Conservation (phyloP, 2,113 vertebrate genomes). For the Synodontis membranacea region DNA sequence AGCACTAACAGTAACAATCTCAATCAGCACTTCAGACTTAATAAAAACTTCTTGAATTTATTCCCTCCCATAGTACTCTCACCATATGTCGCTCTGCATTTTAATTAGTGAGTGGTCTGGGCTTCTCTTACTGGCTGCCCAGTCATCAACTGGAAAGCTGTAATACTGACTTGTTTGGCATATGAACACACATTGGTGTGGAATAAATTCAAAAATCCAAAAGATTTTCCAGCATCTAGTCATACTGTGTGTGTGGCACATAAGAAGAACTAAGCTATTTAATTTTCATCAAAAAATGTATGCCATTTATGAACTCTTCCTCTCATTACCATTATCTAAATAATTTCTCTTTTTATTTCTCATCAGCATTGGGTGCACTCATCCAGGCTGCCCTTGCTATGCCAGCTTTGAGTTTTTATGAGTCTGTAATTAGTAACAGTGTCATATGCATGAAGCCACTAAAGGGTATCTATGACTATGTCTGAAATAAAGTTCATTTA, state of each 20-base stretch:
- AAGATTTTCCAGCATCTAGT: conserved; percentile 19
- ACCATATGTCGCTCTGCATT: conserved; percentile 30
- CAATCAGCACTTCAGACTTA: neutral
- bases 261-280: neutral
- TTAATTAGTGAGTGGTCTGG: conserved; percentile 30
- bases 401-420: conserved; percentile 8
- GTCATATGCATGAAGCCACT: conserved; percentile 22
- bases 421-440: conserved; percentile 15
- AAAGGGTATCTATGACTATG: conserved; percentile 13
- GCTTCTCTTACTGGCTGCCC: conserved; percentile 11
- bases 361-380: conserved; percentile 7
- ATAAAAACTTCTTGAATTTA: conserved; percentile 40
- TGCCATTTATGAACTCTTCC: conserved; percentile 7
- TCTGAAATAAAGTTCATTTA: conserved; percentile 55
- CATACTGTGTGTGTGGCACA: conserved; percentile 6
- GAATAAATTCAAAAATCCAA: conserved; percentile 19
- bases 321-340: conserved; percentile 13
- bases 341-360: neutral
- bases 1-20: conserved; percentile 3
- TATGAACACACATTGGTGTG: neutral
- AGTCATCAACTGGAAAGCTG: conserved; percentile 35
- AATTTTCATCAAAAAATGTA: conserved; percentile 7
- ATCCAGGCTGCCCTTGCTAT: neutral
- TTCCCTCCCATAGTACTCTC: conserved; percentile 26
- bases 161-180: conserved; percentile 30